Conservation (phyloP, 2,113 vertebrate genomes). For the Cyanoramphus novaezelandiae region DNA sequence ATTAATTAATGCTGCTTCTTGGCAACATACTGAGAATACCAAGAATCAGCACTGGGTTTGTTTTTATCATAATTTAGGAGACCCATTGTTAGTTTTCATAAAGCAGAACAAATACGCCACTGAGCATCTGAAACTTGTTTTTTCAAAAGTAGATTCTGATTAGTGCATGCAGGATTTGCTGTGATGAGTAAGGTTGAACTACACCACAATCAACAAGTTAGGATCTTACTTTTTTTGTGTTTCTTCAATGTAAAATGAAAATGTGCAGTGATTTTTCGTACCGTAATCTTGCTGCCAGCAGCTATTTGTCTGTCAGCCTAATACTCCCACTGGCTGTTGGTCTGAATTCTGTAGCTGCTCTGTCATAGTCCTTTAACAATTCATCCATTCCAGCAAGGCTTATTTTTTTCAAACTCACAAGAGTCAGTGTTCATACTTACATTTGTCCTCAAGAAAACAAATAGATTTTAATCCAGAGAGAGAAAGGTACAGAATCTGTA, state of each 20-base stretch:
- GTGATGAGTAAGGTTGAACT: background rate
- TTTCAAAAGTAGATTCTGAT: background rate
- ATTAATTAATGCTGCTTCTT: background rate
- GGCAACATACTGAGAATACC: background rate
- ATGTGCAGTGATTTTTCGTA: background rate
- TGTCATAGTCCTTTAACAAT: background rate
- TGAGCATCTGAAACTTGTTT: background rate
- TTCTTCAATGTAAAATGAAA: background rate
- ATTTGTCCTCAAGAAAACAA: background rate
- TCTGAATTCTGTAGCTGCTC: slow-evolving; percentile 9
- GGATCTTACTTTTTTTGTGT: background rate
- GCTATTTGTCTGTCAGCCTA: background rate
- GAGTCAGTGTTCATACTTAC: rapidly evolving
- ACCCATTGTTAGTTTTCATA: background rate
- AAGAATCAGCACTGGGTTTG: background rate
- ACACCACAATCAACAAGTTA: background rate
- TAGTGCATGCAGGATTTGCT: background rate
- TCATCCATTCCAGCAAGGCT: background rate
- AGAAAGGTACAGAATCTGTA: background rate
- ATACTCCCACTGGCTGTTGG: background rate
- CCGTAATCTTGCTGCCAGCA: background rate
- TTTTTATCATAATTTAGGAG: background rate
- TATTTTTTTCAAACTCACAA: background rate
- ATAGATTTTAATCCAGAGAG: background rate
- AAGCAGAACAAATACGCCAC: background rate